phyloP scores from a whole-genome alignment of 2,113 vertebrate genomes.

The Oreotragus oreotragus region DNA sequence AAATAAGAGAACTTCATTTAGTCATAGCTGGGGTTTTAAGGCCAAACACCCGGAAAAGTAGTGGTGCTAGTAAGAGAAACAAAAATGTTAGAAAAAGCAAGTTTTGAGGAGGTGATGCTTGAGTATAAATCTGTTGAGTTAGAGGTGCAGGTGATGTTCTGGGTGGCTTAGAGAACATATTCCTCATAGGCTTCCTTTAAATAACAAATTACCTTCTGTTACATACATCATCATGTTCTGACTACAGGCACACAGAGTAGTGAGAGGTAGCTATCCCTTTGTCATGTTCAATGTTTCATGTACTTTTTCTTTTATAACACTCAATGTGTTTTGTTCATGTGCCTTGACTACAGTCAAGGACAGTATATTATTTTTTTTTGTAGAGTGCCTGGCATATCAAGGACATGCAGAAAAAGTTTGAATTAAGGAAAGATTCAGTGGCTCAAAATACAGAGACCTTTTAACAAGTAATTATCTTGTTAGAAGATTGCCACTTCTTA shows the following conservation, averaged over 20 bases:
- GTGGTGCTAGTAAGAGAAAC: constrained; percentile 2
- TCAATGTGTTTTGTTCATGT: background rate
- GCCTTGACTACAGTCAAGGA: background rate
- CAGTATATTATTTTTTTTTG: constrained; percentile 27
- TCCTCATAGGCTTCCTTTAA: constrained; percentile 19
- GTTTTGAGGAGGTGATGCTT: background rate
- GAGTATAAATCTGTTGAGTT: background rate
- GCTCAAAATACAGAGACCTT: background rate
- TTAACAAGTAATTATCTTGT: background rate
- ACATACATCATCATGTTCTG: background rate
- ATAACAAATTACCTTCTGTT: background rate
- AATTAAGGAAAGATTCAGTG: background rate
- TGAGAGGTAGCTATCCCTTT: background rate
- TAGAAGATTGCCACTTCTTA: constrained; percentile 21
- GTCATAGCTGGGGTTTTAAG: background rate
- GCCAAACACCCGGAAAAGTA: background rate
- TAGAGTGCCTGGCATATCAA: background rate
- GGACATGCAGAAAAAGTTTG: background rate
- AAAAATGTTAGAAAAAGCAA: constrained; percentile 8
- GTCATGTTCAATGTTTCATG: background rate
- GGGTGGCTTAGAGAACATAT: background rate
- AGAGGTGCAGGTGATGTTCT: background rate
- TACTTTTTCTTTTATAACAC: background rate
- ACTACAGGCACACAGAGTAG: background rate
- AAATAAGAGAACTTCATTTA: background rate